These are phyloP conservation scores for Chelon auratus DNA, from an alignment of 2,797 vertebrate genomes.

Conservation along the genomic window DNA sequence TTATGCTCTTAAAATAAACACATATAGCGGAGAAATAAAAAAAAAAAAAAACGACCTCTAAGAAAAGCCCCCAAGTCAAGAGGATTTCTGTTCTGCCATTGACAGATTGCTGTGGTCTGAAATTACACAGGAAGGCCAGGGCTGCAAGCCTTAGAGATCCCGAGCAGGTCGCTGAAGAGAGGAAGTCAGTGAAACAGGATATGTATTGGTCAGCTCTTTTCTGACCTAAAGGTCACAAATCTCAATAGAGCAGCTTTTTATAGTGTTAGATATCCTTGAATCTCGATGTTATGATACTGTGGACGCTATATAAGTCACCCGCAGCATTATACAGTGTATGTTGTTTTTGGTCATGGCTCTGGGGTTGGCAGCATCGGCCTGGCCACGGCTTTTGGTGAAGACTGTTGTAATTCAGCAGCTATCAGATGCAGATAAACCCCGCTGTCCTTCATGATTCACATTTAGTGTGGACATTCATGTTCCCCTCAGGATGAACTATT, in stretches of 20 bases:
- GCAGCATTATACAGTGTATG: constrained; percentile 2
- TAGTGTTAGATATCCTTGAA: constrained; percentile 64
- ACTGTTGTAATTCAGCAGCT: constrained; percentile 6
- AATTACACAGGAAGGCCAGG: constrained; percentile 66
- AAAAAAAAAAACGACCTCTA: constrained; percentile 45
- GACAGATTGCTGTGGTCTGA: constrained; percentile 73
- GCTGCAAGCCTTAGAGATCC: constrained; percentile 51
- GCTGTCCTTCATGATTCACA: background rate
- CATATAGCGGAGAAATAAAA: constrained; percentile 39
- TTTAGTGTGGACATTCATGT: background rate
- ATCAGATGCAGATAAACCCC: background rate
- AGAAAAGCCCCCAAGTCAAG: constrained; percentile 60
- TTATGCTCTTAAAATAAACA: constrained; percentile 59
- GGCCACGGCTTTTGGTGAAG: background rate
- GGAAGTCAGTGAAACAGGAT: constrained; percentile 82
- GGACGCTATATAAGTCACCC: constrained; percentile 25
- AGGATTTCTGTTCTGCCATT: constrained; percentile 60
- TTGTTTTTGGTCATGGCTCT: constrained; percentile 6
- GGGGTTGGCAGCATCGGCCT: background rate
- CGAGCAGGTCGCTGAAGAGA: constrained; percentile 59
- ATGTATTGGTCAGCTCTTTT: constrained; percentile 82
- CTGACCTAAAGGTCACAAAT: constrained; percentile 82
- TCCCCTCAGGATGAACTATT: background rate
- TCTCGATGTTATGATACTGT: constrained; percentile 34
- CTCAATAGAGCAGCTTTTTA: constrained; percentile 73